A percentile compares a stretch with the other conserved stretches of the same genome.
phyloP scores from a whole-genome alignment of 2,797 vertebrate species.

The Periparus ater region DNA sequence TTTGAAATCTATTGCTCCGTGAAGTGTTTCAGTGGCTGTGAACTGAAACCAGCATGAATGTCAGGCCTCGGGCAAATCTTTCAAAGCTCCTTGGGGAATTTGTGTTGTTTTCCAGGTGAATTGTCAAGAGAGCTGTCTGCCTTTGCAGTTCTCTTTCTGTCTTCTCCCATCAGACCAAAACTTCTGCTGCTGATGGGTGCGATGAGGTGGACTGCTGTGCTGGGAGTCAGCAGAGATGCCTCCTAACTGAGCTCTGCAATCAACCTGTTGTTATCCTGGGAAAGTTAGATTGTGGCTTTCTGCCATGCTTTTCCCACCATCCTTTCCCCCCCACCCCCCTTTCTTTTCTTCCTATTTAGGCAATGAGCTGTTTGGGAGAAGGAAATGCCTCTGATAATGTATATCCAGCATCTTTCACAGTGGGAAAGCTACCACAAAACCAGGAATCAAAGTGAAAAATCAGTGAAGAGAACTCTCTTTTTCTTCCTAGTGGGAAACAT shows the following conservation, averaged over 20 bases:
- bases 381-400: slow-evolving; percentile 28
- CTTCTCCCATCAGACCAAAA: background rate
- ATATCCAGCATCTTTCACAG: background rate
- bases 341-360: slow-evolving; percentile 36
- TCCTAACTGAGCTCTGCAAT: background rate
- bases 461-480: background rate
- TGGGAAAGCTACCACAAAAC: background rate
- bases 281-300: background rate
- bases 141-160: background rate
- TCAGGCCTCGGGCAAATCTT: background rate
- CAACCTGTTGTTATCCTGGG: slow-evolving; percentile 10
- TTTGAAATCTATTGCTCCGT: background rate
- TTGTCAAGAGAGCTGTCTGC: background rate
- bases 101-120: background rate
- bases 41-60: background rate
- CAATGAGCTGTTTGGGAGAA: slow-evolving; percentile 14
- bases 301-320: background rate
- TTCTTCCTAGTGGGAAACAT: background rate
- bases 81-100: background rate
- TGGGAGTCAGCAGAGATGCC: background rate
- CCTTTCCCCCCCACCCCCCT: background rate
- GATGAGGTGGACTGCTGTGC: background rate
- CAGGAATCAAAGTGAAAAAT: background rate
- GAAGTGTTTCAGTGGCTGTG: background rate
- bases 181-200: background rate